phyloP scores from a whole-genome alignment of 2,113 vertebrate species.

The Ranitomeya variabilis region DNA sequence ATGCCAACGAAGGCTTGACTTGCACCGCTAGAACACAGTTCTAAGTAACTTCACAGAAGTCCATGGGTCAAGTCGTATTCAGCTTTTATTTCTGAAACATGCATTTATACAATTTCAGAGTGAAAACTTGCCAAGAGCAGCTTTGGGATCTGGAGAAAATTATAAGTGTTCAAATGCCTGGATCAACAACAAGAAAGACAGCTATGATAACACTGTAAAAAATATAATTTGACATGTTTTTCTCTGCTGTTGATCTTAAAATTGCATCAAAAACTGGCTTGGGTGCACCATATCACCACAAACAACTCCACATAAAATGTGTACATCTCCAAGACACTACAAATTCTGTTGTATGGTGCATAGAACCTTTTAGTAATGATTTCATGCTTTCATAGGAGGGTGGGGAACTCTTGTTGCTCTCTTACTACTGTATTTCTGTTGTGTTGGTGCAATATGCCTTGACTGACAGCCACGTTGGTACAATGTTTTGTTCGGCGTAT shows the following conservation, averaged over 20 bases:
- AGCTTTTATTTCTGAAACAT: slow-evolving; percentile 23
- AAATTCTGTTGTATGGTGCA: no score
- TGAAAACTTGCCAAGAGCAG: slow-evolving; percentile 4
- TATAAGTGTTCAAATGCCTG: slow-evolving; percentile 20
- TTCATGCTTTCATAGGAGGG: no score
- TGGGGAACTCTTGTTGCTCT: no score
- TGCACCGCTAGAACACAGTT: not conserved
- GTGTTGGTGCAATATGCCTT: no score
- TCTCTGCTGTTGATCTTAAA: not conserved
- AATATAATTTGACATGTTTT: not conserved
- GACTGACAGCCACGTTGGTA: no score
- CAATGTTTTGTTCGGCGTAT: no score
- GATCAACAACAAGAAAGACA: slow-evolving; percentile 17
- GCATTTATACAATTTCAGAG: not conserved
- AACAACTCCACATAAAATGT: not conserved
- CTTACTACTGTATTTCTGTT: no score
- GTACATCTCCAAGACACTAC: not conserved
- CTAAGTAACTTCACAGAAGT: not conserved
- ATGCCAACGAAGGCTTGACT: slow-evolving; percentile 31
- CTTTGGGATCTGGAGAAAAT: not conserved
- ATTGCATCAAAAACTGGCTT: not conserved
- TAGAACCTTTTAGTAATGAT: no score
- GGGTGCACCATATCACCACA: not conserved
- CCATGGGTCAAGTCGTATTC: not conserved
- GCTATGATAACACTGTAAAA: not conserved